Evolutionary conservation across 2,888 invertebrate species (phyloP), one percentile per base, ranked within the genome.

Genomic region (Orthonychiurus folsomi): DNA sequence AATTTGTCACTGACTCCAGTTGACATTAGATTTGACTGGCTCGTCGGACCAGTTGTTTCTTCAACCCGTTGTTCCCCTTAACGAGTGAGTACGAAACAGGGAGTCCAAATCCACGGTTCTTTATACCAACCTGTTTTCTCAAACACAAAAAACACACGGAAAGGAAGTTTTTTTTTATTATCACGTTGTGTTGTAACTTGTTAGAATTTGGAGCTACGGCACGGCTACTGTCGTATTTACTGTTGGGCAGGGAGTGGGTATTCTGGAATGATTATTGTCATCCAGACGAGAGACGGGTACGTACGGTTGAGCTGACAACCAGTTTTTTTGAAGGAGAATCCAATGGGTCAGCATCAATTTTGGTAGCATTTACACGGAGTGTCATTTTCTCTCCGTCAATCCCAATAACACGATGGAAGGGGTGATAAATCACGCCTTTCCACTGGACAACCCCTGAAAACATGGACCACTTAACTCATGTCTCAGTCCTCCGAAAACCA

Each of bases 1-100:
- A 66, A 66, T 66, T 66, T 66, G 64, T 66, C 66, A 66, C 56
- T 66, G 66, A 64, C 64, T 64, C 59, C 50, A 53, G 59, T 55
- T 66, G 64, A 60, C 63, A 64, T 37, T 37, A 15, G 15, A 37
- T 37, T 37, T 55, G 25, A 54, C 60, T 59, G 56, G 61, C 59
- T 50, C 61, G 64, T 58, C 37, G 27, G 20, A 25, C 52, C 37
- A 37, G 37, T 37, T 37, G 37, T 37, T n/a, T 37, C 37, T 37
- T 37, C 37, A 37, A 37, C 37, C 37, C 5, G 37, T 37, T 37
- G 5, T 15, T 37, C 37, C 9, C 15, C 37, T 37, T n/a, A n/a
- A n/a, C n/a, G n/a, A n/a, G n/a, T n/a, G n/a, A n/a, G n/a, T n/a
- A n/a, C n/a, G n/a, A n/a, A n/a, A n/a, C n/a, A n/a, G n/a, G n/a